Percentiles rank a stretch among this genome's conserved stretches.
These are phyloP conservation scores for Deilephila elpenor DNA, from an alignment of 2,888 invertebrate species.

Conservation along the genomic window DNA sequence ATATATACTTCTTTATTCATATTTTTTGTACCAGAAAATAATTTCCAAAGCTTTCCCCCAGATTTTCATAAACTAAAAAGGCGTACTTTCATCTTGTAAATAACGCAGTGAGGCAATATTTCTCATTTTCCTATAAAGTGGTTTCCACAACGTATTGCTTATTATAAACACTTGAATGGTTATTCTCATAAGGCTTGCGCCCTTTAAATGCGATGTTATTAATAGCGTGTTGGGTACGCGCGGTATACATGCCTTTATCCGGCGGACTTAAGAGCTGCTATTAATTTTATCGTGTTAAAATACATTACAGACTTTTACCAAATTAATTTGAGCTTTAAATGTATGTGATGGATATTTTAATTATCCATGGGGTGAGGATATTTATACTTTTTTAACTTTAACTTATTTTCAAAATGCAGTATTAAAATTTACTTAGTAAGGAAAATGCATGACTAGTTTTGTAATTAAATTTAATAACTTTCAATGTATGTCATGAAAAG, in stretches of 20 bases:
- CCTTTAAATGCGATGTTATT: conserved; percentile 41
- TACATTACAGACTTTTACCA: too few species aligned
- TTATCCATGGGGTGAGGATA: too few species aligned
- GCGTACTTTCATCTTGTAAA: conserved; percentile 22
- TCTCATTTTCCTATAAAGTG: conserved; percentile 62
- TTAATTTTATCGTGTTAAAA: not conserved
- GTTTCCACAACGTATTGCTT: conserved; percentile 55
- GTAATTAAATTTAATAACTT: too few species aligned
- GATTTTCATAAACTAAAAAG: not conserved
- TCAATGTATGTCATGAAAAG: too few species aligned
- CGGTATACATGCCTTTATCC: conserved; percentile 5
- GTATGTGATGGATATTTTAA: too few species aligned
- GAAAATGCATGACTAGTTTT: too few species aligned
- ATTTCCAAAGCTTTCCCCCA: not conserved
- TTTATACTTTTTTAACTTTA: too few species aligned
- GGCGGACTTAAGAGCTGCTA: not conserved
- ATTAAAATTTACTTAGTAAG: too few species aligned
- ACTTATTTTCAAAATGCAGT: too few species aligned
- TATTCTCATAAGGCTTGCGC: conserved; percentile 54
- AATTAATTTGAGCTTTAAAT: too few species aligned
- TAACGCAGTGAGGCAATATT: conserved; percentile 8
- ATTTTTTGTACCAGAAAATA: not conserved
- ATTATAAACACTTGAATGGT: conserved; percentile 56
- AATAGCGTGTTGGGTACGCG: conserved; percentile 32
- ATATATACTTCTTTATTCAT: too few species aligned